Percentiles rank a stretch among this genome's conserved stretches.
Evolutionary conservation across 2,888 invertebrate species (phyloP).

Genomic region (Cheilosia pagana): DNA sequence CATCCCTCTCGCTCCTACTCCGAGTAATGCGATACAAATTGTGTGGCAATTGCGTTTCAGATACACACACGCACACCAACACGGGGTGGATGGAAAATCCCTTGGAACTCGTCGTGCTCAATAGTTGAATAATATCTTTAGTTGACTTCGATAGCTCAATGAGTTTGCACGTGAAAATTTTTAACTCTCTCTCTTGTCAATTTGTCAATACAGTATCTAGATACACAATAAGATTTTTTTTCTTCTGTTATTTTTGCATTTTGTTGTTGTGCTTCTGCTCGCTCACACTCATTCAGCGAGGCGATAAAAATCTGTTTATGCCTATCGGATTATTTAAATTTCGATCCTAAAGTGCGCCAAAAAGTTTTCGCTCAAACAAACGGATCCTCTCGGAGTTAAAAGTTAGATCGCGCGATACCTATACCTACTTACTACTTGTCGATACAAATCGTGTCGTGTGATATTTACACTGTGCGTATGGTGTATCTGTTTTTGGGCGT

Average conservation of each 20-base stretch:
- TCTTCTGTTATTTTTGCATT: slow-evolving; percentile 66
- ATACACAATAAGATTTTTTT: slow-evolving; percentile 73
- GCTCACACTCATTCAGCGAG: slow-evolving; percentile 39
- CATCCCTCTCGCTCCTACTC: slow-evolving; percentile 30
- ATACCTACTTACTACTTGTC: too few relatives aligned
- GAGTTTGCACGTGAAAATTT: slow-evolving; percentile 83
- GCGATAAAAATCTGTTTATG: slow-evolving; percentile 64
- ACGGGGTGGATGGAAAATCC: slow-evolving; percentile 67
- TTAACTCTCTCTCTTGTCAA: slow-evolving; percentile 77
- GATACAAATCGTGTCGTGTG: too few relatives aligned
- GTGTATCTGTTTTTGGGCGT: slow-evolving; percentile 35
- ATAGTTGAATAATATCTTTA: slow-evolving; percentile 82
- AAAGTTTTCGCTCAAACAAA: slow-evolving; percentile 7
- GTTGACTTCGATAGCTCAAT: slow-evolving; percentile 84
- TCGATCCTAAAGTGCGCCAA: slow-evolving; percentile 62
- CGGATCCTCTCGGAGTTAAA: slow-evolving; percentile 33
- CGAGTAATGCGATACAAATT: slow-evolving; percentile 27
- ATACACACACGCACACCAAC: slow-evolving; percentile 69
- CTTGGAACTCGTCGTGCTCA: slow-evolving; percentile 78
- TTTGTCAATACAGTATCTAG: slow-evolving; percentile 74
- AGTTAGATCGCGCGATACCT: slow-evolving; percentile 43
- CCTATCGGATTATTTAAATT: slow-evolving; percentile 57
- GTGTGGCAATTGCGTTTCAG: slow-evolving; percentile 66
- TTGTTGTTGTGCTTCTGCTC: slow-evolving; percentile 55
- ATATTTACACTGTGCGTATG: slow-evolving; percentile 45